Conservation (phyloP, 2,888 invertebrate genomes). For the Harpalus rufipes region DNA sequence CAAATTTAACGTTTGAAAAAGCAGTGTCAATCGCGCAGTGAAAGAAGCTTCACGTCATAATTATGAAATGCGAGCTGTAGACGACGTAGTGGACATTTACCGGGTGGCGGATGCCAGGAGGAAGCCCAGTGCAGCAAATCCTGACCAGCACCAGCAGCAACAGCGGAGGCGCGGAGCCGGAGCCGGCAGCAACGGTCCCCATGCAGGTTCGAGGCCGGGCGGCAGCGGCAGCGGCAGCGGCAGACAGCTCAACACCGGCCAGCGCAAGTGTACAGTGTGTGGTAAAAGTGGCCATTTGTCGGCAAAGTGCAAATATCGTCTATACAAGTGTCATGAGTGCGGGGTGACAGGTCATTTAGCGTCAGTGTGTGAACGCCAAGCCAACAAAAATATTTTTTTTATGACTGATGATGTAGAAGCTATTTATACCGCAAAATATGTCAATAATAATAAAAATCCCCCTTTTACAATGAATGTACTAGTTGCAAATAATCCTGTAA, state of each 20-base stretch:
- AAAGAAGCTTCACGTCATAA: conserved; percentile 24
- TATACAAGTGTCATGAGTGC: conserved; percentile 17
- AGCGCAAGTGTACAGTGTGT: conserved; percentile 2
- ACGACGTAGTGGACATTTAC: not conserved
- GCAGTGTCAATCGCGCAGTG: conserved; percentile 19
- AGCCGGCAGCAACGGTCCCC: no score
- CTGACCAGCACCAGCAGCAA: not conserved
- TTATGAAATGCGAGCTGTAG: conserved; percentile 15
- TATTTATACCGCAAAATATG: no score
- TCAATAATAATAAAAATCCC: no score
- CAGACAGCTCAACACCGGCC: not conserved
- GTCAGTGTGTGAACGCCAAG: not conserved
- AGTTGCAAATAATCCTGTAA: not conserved
- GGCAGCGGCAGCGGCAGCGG: no score
- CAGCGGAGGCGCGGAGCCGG: no score
- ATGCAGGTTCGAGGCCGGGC: no score
- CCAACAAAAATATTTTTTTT: not conserved
- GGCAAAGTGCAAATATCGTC: not conserved
- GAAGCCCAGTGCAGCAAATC: not conserved
- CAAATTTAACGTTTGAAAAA: conserved; percentile 1
- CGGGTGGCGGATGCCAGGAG: not conserved
- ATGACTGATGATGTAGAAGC: not conserved
- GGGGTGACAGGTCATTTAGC: conserved; percentile 15
- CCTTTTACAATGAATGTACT: not conserved
- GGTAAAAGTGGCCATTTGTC: conserved; percentile 12